Base-by-base conservation (phyloP, 2,888 invertebrate species). In the Apocheima hispidaria region DNA sequence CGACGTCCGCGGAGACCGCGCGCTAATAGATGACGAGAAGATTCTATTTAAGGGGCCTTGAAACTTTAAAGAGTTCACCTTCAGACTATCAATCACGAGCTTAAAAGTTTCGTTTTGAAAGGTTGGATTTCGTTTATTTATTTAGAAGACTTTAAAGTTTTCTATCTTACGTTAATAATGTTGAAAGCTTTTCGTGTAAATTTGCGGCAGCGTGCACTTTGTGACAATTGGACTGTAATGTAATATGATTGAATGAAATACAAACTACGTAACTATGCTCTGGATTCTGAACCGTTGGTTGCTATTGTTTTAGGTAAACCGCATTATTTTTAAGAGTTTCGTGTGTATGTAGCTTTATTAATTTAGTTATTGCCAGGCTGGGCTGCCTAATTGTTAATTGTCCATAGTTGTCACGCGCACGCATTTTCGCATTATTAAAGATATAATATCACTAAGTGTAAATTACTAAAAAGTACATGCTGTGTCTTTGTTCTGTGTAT, bases 1-100 rank as follows among this genome's bases (percentile, higher is more conserved):
- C 18, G 40, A 18, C 28, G 20, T 20, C 28, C 40, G 9, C 51
- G 20, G n/a, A 6, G 36, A 21, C n/a, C 10, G 10, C 14, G 38
- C 33, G n/a, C 20, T 40, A 51, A 20, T 51, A 40, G 51, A 40
- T 40, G 60, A 53, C 60, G 41, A 28, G 35, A 54, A 54, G 43
- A 54, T 54, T 54, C 41, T 43, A 54, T 60, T 53, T 40, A 41
- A 14, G 46, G 53, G n/a, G 28, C 38, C n/a, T 53, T 60, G 35
- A 49, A 59, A 59, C 40, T 58, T 53, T 52, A 52, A 59, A 60
- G 35, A 43, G 53, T 54, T 60, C 35, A 20, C 53, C 28, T 12
- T 5, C 28, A 12, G 46, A 60, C 60, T 53, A 53, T 49, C 53
- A 60, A 60, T 60, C 53, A 60, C 20, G 28, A 28, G 18, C n/a